These are phyloP conservation scores for Dreissena polymorpha DNA, from an alignment of 1,140 invertebrate genomes.

Conservation along the genomic window DNA sequence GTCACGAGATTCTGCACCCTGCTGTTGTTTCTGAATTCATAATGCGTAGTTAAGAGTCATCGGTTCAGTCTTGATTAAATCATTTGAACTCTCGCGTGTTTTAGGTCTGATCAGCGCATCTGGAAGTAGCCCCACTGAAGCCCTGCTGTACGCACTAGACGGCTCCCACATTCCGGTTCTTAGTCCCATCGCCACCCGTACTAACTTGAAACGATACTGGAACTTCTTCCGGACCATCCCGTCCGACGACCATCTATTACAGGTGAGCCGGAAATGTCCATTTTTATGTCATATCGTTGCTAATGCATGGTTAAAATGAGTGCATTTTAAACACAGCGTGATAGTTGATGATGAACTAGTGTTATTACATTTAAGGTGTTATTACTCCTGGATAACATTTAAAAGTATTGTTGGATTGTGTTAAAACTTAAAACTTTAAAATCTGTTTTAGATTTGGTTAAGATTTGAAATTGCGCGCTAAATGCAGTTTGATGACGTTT, in stretches of 20 bases:
- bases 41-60: no score
- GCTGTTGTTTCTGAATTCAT: no score
- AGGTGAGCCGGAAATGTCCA: constrained; percentile 74
- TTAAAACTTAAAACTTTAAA: no score
- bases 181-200: constrained; percentile 88
- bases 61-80: no score
- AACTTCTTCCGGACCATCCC: constrained; percentile 91
- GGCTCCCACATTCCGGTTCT: constrained; percentile 78
- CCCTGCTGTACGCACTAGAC: constrained; percentile 54
- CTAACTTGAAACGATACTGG: constrained; percentile 87
- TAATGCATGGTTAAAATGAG: not conserved
- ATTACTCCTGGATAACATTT: no score
- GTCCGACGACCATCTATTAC: constrained; percentile 88
- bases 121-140: constrained; percentile 60
- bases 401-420: no score
- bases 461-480: no score
- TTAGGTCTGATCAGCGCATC: constrained; percentile 67
- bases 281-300: not conserved
- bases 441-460: no score
- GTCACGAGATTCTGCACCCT: no score
- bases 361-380: not conserved
- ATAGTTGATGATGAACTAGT: not conserved
- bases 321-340: not conserved
- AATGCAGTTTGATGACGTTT: no score
- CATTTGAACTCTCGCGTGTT: not conserved